These are phyloP conservation scores for Microctonus brassicae DNA, from an alignment of 2,888 invertebrate genomes.

Conservation along the genomic window DNA sequence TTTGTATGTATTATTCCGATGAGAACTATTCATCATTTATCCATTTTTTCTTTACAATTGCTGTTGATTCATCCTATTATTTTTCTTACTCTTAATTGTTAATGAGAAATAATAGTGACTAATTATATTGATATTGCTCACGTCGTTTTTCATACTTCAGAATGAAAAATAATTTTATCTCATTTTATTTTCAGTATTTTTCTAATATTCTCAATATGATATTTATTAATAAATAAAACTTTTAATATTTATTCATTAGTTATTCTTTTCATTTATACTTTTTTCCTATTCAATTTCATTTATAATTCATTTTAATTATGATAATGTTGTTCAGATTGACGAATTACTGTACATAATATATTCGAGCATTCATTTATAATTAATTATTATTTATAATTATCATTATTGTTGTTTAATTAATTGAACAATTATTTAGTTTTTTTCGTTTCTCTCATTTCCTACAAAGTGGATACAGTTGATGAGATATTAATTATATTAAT, in stretches of 20 bases:
- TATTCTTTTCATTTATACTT: no score
- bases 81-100: not conserved
- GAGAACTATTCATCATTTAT: no score
- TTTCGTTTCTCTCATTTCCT: constrained; percentile 9
- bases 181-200: no score
- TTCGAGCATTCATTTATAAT: no score
- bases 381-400: not conserved
- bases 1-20: not conserved
- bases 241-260: no score
- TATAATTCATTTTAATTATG: no score
- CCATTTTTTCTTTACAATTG: not conserved
- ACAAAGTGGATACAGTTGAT: constrained; percentile 16
- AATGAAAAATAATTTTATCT: no score
- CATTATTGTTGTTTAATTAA: constrained; percentile 20
- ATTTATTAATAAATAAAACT: no score
- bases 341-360: no score
- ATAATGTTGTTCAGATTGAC: no score
- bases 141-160: not conserved
- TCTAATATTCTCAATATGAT: no score
- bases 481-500: constrained; percentile 31
- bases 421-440: constrained; percentile 21
- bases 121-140: not conserved
- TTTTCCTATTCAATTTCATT: no score
- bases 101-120: not conserved
- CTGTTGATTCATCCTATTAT: not conserved